Conservation (phyloP, 2,888 invertebrate species). For the Epinotia ramella region DNA sequence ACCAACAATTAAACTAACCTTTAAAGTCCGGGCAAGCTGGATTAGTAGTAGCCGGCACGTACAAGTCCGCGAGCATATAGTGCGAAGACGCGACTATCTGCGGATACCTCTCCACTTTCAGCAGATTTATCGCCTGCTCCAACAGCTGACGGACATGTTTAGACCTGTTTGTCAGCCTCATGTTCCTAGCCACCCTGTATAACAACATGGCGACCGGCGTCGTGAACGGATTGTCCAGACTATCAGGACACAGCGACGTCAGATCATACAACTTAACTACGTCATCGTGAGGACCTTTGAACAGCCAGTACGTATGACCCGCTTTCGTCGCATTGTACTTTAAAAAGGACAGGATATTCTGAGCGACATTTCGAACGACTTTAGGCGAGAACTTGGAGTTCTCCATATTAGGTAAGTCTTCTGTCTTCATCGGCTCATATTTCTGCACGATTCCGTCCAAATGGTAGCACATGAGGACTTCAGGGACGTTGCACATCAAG, state of each 20-base stretch:
- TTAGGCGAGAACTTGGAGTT: conserved; percentile 95
- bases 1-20: conserved; percentile 60
- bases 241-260: conserved; percentile 92
- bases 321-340: conserved; percentile 97
- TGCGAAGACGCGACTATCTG: conserved; percentile 95
- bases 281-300: conserved; percentile 96
- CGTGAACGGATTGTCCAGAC: conserved; percentile 95
- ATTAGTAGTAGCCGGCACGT: conserved; percentile 92
- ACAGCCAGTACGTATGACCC: conserved; percentile 98
- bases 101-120: conserved; percentile 92
- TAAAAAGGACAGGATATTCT: conserved; percentile 96
- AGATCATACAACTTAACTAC: conserved; percentile 97
- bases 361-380: conserved; percentile 95
- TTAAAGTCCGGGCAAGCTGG: conserved; percentile 89
- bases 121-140: conserved; percentile 92
- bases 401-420: conserved; percentile 95
- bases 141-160: conserved; percentile 92
- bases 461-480: conserved; percentile 97
- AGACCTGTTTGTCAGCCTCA: conserved; percentile 89
- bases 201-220: conserved; percentile 96
- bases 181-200: conserved; percentile 93
- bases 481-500: conserved; percentile 98
- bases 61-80: conserved; percentile 94
- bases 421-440: conserved; percentile 97
- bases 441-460: conserved; percentile 95